Evolutionary conservation across 2,113 vertebrate species (phyloP).

Genomic region (Solea senegalensis): DNA sequence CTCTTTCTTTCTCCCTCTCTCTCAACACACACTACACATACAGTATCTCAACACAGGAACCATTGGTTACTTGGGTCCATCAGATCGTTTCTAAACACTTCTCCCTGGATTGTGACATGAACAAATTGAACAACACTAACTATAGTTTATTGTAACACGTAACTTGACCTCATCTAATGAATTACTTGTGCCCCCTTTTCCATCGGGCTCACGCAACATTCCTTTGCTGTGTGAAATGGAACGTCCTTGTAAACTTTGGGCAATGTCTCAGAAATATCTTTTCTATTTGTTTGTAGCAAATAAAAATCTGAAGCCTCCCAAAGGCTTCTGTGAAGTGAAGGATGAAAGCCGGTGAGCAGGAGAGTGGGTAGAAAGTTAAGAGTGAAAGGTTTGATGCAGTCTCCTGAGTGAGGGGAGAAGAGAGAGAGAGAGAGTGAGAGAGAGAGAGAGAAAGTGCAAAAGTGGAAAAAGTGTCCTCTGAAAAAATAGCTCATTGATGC

Average conservation of each 20-base stretch:
- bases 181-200: constrained; percentile 56
- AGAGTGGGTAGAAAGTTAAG: constrained; percentile 68
- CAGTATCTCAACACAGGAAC: constrained; percentile 24
- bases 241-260: constrained; percentile 75
- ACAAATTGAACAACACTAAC: constrained; percentile 51
- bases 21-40: neutral
- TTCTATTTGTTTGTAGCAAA: constrained; percentile 65
- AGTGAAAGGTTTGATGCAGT: constrained; percentile 72
- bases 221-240: constrained; percentile 53
- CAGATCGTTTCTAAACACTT: constrained; percentile 37
- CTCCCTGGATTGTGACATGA: constrained; percentile 32
- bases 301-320: constrained; percentile 69
- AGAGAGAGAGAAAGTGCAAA: constrained; percentile 42
- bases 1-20: neutral
- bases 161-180: constrained; percentile 26
- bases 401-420: constrained; percentile 64
- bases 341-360: constrained; percentile 74
- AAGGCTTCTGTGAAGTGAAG: constrained; percentile 76
- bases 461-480: constrained; percentile 61
- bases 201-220: constrained; percentile 17
- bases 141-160: constrained; percentile 29
- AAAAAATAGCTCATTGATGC: constrained; percentile 69
- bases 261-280: constrained; percentile 63
- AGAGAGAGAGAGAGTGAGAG: constrained; percentile 34
- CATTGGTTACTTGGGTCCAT: constrained; percentile 28